Base-by-base conservation (phyloP, 1,140 invertebrate species). In the Akabosia matsudoensis region DNA sequence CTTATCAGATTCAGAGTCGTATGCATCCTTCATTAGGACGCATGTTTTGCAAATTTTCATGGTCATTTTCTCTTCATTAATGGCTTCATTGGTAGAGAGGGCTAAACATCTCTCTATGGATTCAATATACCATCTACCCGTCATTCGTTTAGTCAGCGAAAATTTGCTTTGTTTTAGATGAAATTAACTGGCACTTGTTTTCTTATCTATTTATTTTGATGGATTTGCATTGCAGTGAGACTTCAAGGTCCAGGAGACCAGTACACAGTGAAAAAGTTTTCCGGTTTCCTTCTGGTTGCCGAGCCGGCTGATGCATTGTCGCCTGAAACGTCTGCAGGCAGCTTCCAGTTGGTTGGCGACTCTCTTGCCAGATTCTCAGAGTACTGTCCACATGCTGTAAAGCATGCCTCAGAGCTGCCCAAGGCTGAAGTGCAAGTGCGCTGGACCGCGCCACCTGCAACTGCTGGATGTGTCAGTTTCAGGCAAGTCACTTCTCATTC, bases 351-450 rank as follows among this genome's bases (percentile, higher is more conserved):
- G 54, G 82, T 83, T 7, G 37, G 70, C 3, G 86, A 87, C 80
- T 84, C 83, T 67, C 80, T 85, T 73, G 85, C 82, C 31, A 84
- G 83, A 81, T 86, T 84, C 81, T 86, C 86, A 1, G 87, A 87
- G 70, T 86, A 86, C 74, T 87, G 88, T 79, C 83, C 85, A 16
- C 85, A 87, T 78, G 86, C 86, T 54, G 86, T 88, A 1, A 86
- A 84, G 4, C 87, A 89, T 73, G 85, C 87, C 1, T 87, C 88
- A 16, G 82, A 85, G 31, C 80, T 87, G 22, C 84, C 85, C 22
- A 89, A 89, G 76, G 84, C 85, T n/a, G 86, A 88, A 73, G 85
- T 89, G 14, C 84, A 86, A 76, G 86, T 89, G 1, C 81, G 87
- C 26, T 89, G 88, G 88, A 85, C 84, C n/a, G 88, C 88, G 4